Evolutionary conservation across 2,888 invertebrate species (phyloP).

Genomic region (Leptura quadrifasciata): DNA sequence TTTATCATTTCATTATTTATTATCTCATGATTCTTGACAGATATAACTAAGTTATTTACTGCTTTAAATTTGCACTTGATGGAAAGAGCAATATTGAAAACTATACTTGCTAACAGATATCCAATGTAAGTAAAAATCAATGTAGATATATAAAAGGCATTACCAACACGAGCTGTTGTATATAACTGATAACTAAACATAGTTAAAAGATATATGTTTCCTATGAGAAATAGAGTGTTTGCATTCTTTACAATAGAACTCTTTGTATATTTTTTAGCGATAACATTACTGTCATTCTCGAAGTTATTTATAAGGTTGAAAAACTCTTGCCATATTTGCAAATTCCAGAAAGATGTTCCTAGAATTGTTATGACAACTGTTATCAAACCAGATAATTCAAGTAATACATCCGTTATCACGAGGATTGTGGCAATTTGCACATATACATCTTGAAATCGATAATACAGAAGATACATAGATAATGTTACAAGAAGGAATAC

Average conservation of each 20-base stretch:
- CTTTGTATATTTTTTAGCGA: background rate
- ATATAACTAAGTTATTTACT: background rate
- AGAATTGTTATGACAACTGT: background rate
- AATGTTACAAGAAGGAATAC: background rate
- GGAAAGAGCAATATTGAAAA: background rate
- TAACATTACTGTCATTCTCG: background rate
- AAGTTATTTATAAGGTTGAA: background rate
- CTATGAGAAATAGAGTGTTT: background rate
- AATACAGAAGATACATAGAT: background rate
- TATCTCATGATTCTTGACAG: background rate
- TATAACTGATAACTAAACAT: background rate
- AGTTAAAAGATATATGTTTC: background rate
- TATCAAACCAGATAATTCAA: background rate
- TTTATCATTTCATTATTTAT: background rate
- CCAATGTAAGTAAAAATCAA: background rate
- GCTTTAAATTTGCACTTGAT: background rate
- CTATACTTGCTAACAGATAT: background rate
- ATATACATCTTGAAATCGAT: background rate
- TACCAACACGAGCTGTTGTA: background rate
- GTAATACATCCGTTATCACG: background rate
- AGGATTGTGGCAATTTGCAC: background rate
- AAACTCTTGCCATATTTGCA: background rate
- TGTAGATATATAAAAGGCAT: background rate
- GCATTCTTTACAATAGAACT: background rate
- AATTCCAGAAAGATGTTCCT: constrained; percentile 13